Evolutionary conservation across 2,797 vertebrate species (phyloP).

Genomic region (Brachyalestes nurse): DNA sequence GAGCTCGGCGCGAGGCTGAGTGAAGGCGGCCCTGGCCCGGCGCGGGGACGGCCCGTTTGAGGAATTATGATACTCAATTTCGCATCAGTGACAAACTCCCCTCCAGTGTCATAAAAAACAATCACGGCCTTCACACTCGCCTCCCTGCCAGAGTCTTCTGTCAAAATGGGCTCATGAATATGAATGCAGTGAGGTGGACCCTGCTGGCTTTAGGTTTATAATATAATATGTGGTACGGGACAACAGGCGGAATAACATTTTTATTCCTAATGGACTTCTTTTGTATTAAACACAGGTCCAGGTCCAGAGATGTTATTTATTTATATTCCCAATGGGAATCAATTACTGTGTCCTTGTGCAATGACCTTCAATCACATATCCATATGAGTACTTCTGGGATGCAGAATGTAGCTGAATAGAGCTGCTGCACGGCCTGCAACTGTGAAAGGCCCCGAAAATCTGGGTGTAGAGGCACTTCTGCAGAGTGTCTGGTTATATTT

Average conservation of each 20-base stretch:
- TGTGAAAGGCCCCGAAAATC: constrained; percentile 1
- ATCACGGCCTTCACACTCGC: constrained; percentile 42
- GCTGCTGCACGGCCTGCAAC: not conserved
- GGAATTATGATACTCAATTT: constrained; percentile 58
- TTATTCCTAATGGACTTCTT: not conserved
- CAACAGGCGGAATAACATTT: not conserved
- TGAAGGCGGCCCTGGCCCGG: constrained; percentile 11
- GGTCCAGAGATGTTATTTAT: not conserved
- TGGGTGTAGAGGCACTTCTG: not conserved
- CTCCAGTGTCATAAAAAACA: constrained; percentile 52
- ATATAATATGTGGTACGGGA: constrained; percentile 7
- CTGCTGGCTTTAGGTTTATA: constrained; percentile 16
- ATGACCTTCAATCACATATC: not conserved
- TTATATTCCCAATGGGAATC: no score
- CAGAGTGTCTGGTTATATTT: constrained; percentile 20
- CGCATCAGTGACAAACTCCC: constrained; percentile 53
- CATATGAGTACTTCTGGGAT: not conserved
- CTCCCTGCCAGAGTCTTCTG: constrained; percentile 7
- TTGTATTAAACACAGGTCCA: not conserved
- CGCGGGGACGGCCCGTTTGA: constrained; percentile 43
- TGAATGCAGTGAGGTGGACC: constrained; percentile 35
- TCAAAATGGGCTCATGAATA: constrained; percentile 56
- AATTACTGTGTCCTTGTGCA: not conserved
- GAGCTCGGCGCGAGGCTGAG: constrained; percentile 5
- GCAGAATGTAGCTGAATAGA: not conserved